Base-by-base conservation (phyloP, 2,113 vertebrate species). In the Silurus meridionalis region DNA sequence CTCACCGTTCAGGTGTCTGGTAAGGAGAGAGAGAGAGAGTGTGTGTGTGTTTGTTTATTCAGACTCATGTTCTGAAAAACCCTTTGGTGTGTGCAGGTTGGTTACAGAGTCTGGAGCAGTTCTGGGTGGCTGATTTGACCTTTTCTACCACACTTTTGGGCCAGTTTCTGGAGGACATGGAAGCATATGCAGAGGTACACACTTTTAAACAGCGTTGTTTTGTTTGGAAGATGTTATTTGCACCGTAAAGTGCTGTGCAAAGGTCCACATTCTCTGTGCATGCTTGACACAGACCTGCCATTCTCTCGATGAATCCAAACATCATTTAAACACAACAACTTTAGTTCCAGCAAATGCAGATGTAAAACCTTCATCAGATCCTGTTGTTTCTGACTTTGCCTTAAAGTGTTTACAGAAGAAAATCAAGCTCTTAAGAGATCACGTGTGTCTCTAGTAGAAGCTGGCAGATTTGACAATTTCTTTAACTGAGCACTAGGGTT, bases 91-190 rank as follows among this genome's bases (percentile, higher is more conserved):
- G 37, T 37, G 37, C 85, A 99, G 98, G 95, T 71, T 99, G 98
- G 98, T 91, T 99, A 87, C 98, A 99, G 94, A 99, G 97, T 92
- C 94, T 99, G 93, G 98, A 99, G 88, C 98, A 98, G 74, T 99
- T 99, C 92, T 99, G 98, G 98, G 98, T 99, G 90, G 98, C 98
- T 83, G 98, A 99, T 92, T 95, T 99, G 89, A 96, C 96, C 83
- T 99, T 99, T 95, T 99, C 98, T 90, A 99, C 97, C 64, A 99
- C 98, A 0, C 93, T 99, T 25, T 93, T 99, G 93, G 98, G 98
- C 52, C 98, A 99, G 92, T 99, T 99, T 94, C 92, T 99, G 86
- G 98, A 99, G 91, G 98, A 99, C 84, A 99, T 99, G 98, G 98
- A 99, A 90, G 98, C 98, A 17, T 99, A 99, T 88, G 98, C 98